Evolutionary conservation across 2,797 vertebrate genomes (phyloP), one percentile per base, ranked within the genome.

Genomic region (Phrynocephalus guinanensis): DNA sequence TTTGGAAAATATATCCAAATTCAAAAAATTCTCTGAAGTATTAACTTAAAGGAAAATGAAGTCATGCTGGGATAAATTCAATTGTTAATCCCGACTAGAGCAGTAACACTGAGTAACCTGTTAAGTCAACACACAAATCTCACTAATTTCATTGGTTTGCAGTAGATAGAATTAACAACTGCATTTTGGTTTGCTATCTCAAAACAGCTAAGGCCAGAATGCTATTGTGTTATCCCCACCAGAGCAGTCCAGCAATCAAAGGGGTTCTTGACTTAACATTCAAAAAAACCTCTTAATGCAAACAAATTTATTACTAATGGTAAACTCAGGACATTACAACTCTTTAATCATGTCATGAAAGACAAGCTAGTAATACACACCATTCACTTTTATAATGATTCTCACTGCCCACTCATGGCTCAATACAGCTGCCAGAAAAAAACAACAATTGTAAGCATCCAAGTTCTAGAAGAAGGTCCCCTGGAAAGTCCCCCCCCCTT

Each of bases 401-500:
- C 26, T n/a, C 48, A 66, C 52, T 38, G 8, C 26, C 67, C 79
- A 86, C 60, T 63, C 13, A 26, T 30, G 70, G 70, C 52, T 70
- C 7, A 63, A 63, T 63, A 9, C 24, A 52, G 73, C 3, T 20
- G 5, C 26, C 44, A 8, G 30, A 26, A 71, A 48, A 26, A 80
- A 77, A 86, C 71, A 44, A 48, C 48, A 56, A 71, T 60, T n/a
- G 38, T 16, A 72, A 72, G 30, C 24, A 80, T 70, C 50, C 70
- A 30, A 60, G 71, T 72, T 83, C 50, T 83, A 79, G 18, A 70
- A 72, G 44, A 86, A 86, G 67, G 30, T 5, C 33, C 15, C 33
- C 70, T 30, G 38, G 52, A 72, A 88, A 88, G 80, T 22, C 73
- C 67, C 82, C 11, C 11, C 33, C 33, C 48, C 79, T 33, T 84